Evolutionary conservation across 2,888 invertebrate species (phyloP).

Genomic region (Pelosia muscerda): DNA sequence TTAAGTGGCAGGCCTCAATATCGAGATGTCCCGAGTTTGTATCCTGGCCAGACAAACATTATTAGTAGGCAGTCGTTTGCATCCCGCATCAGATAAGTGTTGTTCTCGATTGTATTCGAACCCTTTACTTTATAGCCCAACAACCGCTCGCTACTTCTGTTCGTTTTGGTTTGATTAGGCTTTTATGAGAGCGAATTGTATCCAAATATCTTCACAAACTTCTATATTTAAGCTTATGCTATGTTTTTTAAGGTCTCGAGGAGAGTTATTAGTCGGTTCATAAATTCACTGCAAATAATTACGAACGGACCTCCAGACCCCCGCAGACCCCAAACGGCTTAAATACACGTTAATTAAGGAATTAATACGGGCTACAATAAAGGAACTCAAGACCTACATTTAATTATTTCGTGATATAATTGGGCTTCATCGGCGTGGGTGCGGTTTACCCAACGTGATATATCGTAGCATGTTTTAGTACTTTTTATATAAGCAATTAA

Average conservation of each 20-base stretch:
- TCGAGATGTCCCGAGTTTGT: no score
- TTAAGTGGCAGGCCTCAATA: no score
- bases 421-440: conserved; percentile 14
- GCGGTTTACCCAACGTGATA: conserved; percentile 26
- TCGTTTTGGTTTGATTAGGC: no score
- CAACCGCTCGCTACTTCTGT: no score
- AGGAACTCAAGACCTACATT: conserved; percentile 15
- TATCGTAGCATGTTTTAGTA: conserved; percentile 6
- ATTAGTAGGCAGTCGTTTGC: no score
- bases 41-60: no score
- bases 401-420: conserved; percentile 33
- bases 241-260: not conserved
- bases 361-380: not conserved
- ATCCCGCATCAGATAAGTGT: no score
- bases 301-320: not conserved
- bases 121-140: no score
- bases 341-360: conserved; percentile 1
- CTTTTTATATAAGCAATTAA: not conserved
- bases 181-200: no score
- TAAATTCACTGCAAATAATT: not conserved
- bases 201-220: no score
- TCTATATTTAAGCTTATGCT: not conserved
- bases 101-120: no score
- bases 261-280: not conserved
- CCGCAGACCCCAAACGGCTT: not conserved